Percentiles rank a stretch among this genome's conserved stretches.
Evolutionary conservation across 2,888 invertebrate genomes (phyloP).

Genomic region (Diplolepis rosae): DNA sequence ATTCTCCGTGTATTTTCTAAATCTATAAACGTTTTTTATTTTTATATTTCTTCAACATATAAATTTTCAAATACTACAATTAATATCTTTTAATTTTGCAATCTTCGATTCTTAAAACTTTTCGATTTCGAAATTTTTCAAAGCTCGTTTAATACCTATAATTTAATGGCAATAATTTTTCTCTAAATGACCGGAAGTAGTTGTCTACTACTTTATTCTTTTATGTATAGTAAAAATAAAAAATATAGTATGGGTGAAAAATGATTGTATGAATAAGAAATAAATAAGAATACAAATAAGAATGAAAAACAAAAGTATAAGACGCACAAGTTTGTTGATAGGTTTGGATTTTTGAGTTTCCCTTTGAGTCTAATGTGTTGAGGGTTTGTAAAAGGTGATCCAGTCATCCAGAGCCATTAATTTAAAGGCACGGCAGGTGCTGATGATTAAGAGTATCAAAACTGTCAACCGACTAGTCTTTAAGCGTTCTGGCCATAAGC

Average conservation of each 20-base stretch:
- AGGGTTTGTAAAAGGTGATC: not conserved
- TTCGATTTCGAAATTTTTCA: too few species aligned
- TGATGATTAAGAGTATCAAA: conserved; percentile 55
- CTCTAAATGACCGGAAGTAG: too few species aligned
- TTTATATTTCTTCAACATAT: too few species aligned
- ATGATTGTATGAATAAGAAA: not conserved
- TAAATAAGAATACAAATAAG: not conserved
- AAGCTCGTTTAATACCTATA: too few species aligned
- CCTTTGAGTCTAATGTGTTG: not conserved
- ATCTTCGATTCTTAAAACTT: too few species aligned
- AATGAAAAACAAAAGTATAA: not conserved
- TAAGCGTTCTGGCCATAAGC: conserved; percentile 48
- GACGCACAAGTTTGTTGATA: not conserved
- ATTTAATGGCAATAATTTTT: too few species aligned
- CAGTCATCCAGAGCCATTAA: conserved; percentile 53
- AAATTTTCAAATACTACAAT: too few species aligned
- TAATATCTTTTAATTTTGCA: too few species aligned
- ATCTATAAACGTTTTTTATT: too few species aligned
- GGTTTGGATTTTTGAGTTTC: not conserved
- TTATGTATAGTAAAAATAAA: too few species aligned
- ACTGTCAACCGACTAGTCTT: conserved; percentile 31
- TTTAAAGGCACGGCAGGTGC: conserved; percentile 56
- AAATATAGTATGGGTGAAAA: not conserved
- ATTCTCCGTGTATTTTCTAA: too few species aligned
- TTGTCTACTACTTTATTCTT: too few species aligned